Evolutionary conservation across 1,140 invertebrate species (phyloP).

Genomic region (Papilio machaon): DNA sequence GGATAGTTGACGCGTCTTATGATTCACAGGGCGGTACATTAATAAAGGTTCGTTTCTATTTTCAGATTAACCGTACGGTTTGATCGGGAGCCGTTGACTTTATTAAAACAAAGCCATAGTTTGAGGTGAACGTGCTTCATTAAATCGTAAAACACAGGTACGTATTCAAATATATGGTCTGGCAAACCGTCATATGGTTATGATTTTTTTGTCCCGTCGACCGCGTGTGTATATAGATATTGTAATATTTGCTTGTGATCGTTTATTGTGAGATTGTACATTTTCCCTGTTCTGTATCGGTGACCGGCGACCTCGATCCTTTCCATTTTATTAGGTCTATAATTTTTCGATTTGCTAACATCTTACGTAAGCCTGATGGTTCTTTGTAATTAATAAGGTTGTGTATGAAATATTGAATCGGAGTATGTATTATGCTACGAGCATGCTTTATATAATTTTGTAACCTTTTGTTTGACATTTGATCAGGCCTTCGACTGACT

Average conservation of each 20-base stretch:
- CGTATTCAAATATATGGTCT: conserved; percentile 56
- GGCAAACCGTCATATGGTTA: conserved; percentile 47
- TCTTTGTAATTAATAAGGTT: conserved; percentile 65
- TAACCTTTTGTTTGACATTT: conserved; percentile 73
- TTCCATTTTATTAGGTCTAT: conserved; percentile 55
- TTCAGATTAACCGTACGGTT: conserved; percentile 78
- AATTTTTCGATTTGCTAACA: conserved; percentile 61
- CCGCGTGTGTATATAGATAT: conserved; percentile 8
- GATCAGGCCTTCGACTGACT: conserved; percentile 59
- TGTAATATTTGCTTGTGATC: neutral
- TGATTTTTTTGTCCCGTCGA: neutral
- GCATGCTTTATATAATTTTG: conserved; percentile 59
- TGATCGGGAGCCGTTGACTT: conserved; percentile 75
- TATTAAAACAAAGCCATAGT: conserved; percentile 75
- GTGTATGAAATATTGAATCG: conserved; percentile 51
- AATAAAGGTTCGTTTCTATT: conserved; percentile 78
- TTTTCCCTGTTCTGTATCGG: conserved; percentile 72
- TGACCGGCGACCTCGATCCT: conserved; percentile 70
- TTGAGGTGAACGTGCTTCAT: conserved; percentile 75
- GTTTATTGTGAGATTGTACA: conserved; percentile 47
- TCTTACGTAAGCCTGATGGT: conserved; percentile 63
- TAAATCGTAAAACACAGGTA: conserved; percentile 68
- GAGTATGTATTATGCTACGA: conserved; percentile 43
- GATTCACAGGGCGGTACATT: conserved; percentile 65
- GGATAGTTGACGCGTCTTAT: conserved; percentile 62